Evolutionary conservation across 2,113 vertebrate species (phyloP).

Genomic region (Prolemur simus): DNA sequence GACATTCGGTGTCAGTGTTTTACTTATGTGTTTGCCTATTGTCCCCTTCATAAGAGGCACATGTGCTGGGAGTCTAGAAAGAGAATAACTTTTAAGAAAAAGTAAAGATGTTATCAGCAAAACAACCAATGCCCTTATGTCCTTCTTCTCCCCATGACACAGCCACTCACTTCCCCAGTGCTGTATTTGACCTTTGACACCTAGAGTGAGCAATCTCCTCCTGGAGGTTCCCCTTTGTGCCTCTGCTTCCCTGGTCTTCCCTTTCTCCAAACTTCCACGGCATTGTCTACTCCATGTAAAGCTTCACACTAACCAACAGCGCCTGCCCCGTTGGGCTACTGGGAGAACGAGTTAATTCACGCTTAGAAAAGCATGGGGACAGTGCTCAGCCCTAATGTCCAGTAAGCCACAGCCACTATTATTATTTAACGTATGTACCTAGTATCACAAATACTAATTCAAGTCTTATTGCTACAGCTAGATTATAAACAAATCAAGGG

Average conservation of each 20-base stretch:
- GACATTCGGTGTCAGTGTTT: background rate
- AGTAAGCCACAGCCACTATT: background rate
- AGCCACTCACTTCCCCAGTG: background rate
- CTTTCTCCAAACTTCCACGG: background rate
- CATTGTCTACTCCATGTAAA: background rate
- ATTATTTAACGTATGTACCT: background rate
- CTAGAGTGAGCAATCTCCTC: background rate
- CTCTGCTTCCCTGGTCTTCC: background rate
- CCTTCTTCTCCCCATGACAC: background rate
- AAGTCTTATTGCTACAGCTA: background rate
- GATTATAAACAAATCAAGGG: slow-evolving; percentile 42
- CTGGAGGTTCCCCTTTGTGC: background rate
- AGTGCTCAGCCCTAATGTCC: background rate
- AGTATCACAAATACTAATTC: background rate
- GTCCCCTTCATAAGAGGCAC: background rate
- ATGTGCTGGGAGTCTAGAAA: background rate
- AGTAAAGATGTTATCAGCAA: background rate
- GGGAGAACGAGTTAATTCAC: background rate
- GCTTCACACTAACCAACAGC: background rate
- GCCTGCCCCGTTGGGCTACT: background rate
- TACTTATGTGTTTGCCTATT: background rate
- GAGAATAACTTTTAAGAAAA: background rate
- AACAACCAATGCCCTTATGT: background rate
- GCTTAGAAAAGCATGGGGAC: background rate
- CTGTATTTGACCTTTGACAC: background rate